Percentiles rank a stretch among this genome's conserved stretches.
Evolutionary conservation across 2,888 invertebrate genomes (phyloP).

Genomic region (Drosophila anomelani): DNA sequence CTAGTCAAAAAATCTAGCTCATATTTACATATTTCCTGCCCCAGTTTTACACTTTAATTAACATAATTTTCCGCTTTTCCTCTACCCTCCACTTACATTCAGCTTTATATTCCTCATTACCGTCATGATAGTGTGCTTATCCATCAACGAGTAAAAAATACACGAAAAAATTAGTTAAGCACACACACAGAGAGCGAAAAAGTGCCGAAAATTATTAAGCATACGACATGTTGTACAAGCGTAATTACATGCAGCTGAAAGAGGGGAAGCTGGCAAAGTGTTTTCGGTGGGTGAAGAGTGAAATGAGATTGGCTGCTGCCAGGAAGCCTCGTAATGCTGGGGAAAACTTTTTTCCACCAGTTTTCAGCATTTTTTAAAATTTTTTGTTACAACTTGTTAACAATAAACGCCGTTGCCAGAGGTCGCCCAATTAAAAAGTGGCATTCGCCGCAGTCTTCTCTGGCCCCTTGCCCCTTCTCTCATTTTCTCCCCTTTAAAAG

Average conservation of each 20-base stretch:
- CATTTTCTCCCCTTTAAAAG: conserved; percentile 44
- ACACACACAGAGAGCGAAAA: conserved; percentile 33
- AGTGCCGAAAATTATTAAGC: conserved; percentile 60
- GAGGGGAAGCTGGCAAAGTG: not conserved
- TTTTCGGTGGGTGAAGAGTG: not conserved
- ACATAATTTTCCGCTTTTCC: not conserved
- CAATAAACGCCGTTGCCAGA: conserved; percentile 70
- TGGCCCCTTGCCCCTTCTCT: not conserved
- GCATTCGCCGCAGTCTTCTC: conserved; percentile 20
- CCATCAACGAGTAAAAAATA: conserved; percentile 25
- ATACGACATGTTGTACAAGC: conserved; percentile 72
- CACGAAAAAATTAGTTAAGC: conserved; percentile 34
- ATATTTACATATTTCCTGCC: not conserved
- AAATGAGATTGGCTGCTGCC: conserved; percentile 28
- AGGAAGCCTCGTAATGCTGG: conserved; percentile 58
- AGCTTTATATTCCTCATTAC: conserved; percentile 21
- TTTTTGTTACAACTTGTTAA: conserved; percentile 69
- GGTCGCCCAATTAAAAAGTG: conserved; percentile 70
- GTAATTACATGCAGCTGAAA: conserved; percentile 65
- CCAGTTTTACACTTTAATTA: not conserved
- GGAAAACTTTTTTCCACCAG: conserved; percentile 24
- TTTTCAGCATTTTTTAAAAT: not conserved
- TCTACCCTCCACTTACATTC: not conserved
- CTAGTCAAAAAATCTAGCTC: not conserved
- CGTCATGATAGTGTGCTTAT: conserved; percentile 22